Evolutionary conservation across 2,888 invertebrate genomes (phyloP), one percentile per base, ranked within the genome.

Genomic region (Ferdinandea cuprea): DNA sequence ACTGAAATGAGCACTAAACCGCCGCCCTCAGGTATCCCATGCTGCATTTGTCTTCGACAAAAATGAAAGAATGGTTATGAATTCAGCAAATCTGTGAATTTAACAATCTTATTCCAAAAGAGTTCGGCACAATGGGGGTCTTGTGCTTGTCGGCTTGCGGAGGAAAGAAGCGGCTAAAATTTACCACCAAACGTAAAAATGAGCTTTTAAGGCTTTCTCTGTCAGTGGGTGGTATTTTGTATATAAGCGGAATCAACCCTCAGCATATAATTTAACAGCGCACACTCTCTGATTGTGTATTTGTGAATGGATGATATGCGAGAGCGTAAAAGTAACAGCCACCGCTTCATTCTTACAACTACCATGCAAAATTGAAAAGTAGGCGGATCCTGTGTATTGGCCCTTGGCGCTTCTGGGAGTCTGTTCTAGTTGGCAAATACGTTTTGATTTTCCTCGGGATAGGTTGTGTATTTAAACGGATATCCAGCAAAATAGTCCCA

Each of bases 121-220:
- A 40, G 7, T 3, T 13, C 40, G 15, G 15, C 13, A 4, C n/a
- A n/a, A 44, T 58, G 59, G 58, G 37, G 54, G 30, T 61, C 17
- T 65, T 11, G 40, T 11, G n/a, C 13, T 2, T 6, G 21, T 28
- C 28, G 37, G 37, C 37, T 19, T 37, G 8, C n/a, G n/a, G 13
- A 68, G 54, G 54, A 68, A 13, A 56, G 30, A 40, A 58, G 72
- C 69, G 37, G 30, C 42, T n/a, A 13, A 54, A 71, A 21, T 65
- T 71, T 81, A 81, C 76, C 65, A 81, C 69, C 58, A 81, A 77
- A 59, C 65, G 69, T 69, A 65, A 46, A 80, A 76, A 21, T 11
- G 42, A 81, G 79, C 79, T 80, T 80, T 80, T 19, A 1, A 7
- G 7, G 28, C 48, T 58, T 46, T 59, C 0, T 35, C 13, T 6